Evolutionary conservation across 92 coral and sea anemone genomes (phyloP).

Genomic region (Hydrozoanthus gracilis): DNA sequence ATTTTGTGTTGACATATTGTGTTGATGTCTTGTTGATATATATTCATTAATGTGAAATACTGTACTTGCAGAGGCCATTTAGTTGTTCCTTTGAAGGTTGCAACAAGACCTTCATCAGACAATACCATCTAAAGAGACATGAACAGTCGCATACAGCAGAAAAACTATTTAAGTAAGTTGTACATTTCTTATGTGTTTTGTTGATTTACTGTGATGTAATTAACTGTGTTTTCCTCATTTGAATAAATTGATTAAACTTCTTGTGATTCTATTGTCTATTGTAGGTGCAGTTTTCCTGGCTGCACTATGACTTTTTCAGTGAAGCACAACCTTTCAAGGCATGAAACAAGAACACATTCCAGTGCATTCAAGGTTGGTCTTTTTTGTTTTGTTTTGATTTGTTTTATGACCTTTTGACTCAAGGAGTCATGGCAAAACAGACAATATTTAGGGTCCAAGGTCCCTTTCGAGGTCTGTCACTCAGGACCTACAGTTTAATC

Average conservation of each 20-base stretch:
- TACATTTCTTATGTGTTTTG: neutral
- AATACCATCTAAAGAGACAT: slow-evolving; percentile 82
- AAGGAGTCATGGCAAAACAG: neutral
- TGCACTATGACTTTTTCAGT: slow-evolving; percentile 68
- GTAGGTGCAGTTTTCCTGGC: slow-evolving; percentile 80
- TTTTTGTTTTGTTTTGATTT: neutral
- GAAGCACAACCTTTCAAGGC: slow-evolving; percentile 77
- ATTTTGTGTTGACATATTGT: too few species aligned
- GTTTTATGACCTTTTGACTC: too few species aligned
- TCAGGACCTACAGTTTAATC: too few species aligned
- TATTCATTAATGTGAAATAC: neutral
- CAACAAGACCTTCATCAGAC: slow-evolving; percentile 77
- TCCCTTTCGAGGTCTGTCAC: too few species aligned
- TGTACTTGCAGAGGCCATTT: slow-evolving; percentile 74
- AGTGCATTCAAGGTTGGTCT: slow-evolving; percentile 71
- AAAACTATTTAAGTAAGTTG: slow-evolving; percentile 52
- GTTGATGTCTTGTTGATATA: too few species aligned
- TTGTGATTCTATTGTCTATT: neutral
- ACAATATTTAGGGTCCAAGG: too few species aligned
- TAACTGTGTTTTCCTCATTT: neutral
- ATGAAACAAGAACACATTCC: slow-evolving; percentile 81
- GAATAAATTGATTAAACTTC: neutral
- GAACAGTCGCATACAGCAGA: slow-evolving; percentile 65
- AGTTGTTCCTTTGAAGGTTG: slow-evolving; percentile 82
- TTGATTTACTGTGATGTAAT: neutral